These are phyloP conservation scores for Numenius arquata DNA, from an alignment of 2,113 vertebrate genomes.

Conservation along the genomic window DNA sequence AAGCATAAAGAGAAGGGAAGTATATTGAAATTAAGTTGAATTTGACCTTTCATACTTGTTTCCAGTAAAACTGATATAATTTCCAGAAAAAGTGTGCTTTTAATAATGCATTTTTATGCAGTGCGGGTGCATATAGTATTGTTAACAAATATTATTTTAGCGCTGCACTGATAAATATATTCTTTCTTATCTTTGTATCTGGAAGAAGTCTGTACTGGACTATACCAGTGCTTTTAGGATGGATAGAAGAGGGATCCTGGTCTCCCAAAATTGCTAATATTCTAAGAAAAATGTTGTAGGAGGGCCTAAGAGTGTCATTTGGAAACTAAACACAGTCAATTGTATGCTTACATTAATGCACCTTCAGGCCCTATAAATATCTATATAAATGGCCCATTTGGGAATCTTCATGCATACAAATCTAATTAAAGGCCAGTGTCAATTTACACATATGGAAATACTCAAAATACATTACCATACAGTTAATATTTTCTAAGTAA, in stretches of 20 bases:
- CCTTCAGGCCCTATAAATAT: rapidly evolving
- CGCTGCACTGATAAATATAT: neutral
- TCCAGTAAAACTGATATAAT: neutral
- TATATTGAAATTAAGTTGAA: neutral
- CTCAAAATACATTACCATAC: neutral
- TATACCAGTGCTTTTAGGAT: neutral
- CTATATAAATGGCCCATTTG: neutral
- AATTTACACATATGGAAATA: neutral
- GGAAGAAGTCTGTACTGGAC: neutral
- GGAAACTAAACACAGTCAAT: neutral
- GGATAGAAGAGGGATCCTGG: neutral
- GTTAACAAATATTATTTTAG: neutral
- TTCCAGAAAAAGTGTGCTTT: neutral
- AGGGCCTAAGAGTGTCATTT: neutral
- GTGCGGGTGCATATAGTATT: neutral
- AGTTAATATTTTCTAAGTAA: neutral
- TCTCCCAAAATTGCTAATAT: neutral
- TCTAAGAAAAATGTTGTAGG: neutral
- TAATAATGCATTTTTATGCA: neutral
- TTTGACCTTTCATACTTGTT: neutral
- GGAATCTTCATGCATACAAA: neutral
- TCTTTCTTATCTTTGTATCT: neutral
- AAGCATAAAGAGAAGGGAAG: neutral
- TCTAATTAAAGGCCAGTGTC: neutral
- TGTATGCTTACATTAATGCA: neutral